These are phyloP conservation scores for Limnephilus rhombicus DNA, from an alignment of 2,888 invertebrate species.

Conservation along the genomic window DNA sequence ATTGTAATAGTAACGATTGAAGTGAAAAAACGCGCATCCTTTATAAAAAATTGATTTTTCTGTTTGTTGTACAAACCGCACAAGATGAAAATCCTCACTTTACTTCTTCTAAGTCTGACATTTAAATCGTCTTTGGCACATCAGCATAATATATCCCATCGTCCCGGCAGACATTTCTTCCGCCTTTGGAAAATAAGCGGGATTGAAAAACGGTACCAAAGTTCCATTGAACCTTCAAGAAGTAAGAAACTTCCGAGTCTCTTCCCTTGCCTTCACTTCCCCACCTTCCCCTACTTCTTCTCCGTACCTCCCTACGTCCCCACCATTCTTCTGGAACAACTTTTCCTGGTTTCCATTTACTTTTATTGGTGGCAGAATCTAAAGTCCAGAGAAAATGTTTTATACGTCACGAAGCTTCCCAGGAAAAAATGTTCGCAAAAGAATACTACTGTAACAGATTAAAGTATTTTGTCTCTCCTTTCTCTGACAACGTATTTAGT, in stretches of 20 bases:
- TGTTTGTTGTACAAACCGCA: not conserved
- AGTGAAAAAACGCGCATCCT: not conserved
- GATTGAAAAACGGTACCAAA: constrained; percentile 37
- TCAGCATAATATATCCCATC: constrained; percentile 14
- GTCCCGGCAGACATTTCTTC: constrained; percentile 30
- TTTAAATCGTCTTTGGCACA: constrained; percentile 3
- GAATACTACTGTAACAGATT: constrained; percentile 1
- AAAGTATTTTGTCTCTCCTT: constrained; percentile 22
- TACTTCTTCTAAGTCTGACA: not conserved
- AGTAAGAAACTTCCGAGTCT: constrained; percentile 27
- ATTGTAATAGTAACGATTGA: not conserved
- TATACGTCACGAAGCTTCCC: constrained; percentile 6
- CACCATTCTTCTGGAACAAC: not conserved
- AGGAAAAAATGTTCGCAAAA: not conserved
- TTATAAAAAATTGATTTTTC: not conserved
- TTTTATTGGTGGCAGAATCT: constrained; percentile 39
- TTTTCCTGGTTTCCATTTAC: constrained; percentile 36
- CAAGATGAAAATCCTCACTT: not conserved
- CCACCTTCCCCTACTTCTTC: not conserved
- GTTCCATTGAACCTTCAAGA: constrained; percentile 38
- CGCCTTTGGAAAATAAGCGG: constrained; percentile 25
- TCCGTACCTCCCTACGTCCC: not conserved
- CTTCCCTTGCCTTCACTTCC: not conserved
- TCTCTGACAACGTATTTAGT: not conserved
- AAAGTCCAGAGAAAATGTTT: constrained; percentile 38